Conservation (phyloP, 2,797 vertebrate genomes). For the Ibycter americanus region DNA sequence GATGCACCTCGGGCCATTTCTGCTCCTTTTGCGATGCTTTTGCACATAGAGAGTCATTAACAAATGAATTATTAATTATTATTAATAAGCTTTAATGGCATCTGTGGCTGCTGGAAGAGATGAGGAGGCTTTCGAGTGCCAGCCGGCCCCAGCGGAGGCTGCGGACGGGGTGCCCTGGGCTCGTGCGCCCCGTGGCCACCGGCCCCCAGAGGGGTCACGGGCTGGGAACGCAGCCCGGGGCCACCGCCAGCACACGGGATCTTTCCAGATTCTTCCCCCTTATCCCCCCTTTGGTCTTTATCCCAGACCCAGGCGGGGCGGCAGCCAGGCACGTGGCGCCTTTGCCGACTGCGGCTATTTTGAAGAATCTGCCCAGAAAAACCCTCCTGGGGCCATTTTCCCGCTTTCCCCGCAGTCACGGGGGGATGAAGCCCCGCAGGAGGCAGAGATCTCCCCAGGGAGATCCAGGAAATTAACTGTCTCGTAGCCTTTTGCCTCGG, state of each 20-base stretch:
- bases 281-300: neutral
- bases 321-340: fast-evolving
- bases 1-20: neutral
- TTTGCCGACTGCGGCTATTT: fast-evolving
- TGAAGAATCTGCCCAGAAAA: neutral
- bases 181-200: fast-evolving
- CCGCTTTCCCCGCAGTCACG: neutral
- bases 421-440: too few relatives aligned
- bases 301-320: neutral
- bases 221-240: neutral
- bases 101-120: neutral
- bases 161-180: fast-evolving
- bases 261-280: neutral
- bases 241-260: fast-evolving
- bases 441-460: neutral
- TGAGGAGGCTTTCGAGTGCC: neutral
- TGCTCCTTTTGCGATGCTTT: neutral
- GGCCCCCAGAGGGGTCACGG: neutral
- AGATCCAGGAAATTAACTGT: neutral
- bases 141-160: fast-evolving
- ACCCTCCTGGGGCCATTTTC: neutral
- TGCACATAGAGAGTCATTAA: neutral
- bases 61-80: constrained; percentile 42
- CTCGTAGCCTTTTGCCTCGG: neutral
- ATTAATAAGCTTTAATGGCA: constrained; percentile 53